phyloP scores from a whole-genome alignment of 2,797 vertebrate genomes.

The Lagodon rhomboides region DNA sequence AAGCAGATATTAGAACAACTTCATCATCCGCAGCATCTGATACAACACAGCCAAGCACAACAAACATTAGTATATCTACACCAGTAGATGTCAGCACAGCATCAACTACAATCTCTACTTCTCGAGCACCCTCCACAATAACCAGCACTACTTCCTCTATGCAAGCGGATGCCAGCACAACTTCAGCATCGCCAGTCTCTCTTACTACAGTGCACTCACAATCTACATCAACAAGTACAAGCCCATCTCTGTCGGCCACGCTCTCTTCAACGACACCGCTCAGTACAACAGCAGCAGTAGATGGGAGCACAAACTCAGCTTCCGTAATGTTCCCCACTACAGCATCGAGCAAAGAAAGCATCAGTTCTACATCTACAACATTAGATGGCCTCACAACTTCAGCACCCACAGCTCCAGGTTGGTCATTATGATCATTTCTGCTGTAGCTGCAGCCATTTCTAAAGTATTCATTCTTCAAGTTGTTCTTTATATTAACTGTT shows the following conservation, averaged over 20 bases:
- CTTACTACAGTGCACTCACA: no score
- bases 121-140: neutral
- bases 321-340: neutral
- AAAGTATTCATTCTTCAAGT: neutral
- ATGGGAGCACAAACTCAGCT: neutral
- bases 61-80: neutral
- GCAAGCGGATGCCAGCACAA: neutral
- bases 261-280: neutral
- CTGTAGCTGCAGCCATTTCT: neutral
- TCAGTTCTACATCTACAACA: neutral
- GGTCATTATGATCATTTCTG: neutral
- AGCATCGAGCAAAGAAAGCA: neutral
- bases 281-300: neutral
- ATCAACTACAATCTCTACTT: no score
- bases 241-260: neutral
- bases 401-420: constrained; percentile 34
- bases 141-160: neutral
- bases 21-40: neutral
- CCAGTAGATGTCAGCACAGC: neutral
- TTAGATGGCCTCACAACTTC: constrained; percentile 2
- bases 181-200: neutral
- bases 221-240: neutral
- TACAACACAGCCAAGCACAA: neutral
- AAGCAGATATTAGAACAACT: neutral
- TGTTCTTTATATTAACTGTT: no score